Evolutionary conservation across 2,797 vertebrate genomes (phyloP).

Genomic region (Sebastes itinus): DNA sequence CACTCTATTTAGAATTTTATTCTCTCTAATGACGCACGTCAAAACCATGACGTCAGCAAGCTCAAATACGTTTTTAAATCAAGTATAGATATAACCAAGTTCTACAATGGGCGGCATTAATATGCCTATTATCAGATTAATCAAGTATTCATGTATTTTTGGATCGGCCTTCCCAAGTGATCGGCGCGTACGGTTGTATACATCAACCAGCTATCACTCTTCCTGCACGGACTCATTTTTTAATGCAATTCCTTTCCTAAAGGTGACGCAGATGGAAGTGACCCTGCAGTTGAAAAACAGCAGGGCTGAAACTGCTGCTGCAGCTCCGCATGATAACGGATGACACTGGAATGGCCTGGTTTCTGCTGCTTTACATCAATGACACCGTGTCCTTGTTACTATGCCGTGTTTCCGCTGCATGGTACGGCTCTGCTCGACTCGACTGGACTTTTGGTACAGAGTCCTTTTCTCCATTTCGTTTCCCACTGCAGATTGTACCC

Average conservation of each 20-base stretch:
- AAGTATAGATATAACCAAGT: background rate
- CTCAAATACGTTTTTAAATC: background rate
- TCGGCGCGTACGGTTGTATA: background rate
- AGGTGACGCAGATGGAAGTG: background rate
- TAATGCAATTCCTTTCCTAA: too few species aligned
- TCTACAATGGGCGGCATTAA: too few species aligned
- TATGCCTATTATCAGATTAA: too few species aligned
- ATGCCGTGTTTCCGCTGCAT: too few species aligned
- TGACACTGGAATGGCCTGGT: background rate
- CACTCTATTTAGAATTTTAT: background rate
- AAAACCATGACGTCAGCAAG: background rate
- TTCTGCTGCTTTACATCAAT: background rate
- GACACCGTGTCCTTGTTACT: background rate
- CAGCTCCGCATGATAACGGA: background rate
- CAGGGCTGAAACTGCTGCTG: background rate
- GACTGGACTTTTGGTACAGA: too few species aligned
- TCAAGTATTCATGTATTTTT: too few species aligned
- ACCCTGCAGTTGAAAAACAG: background rate
- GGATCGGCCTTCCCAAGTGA: too few species aligned
- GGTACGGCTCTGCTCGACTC: too few species aligned
- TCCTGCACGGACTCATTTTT: background rate
- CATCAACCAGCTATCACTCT: background rate
- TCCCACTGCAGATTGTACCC: too few species aligned
- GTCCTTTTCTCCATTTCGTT: too few species aligned
- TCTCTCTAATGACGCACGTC: background rate